These are phyloP conservation scores for Argyresthia albistria DNA, from an alignment of 2,888 invertebrate genomes.

Conservation along the genomic window DNA sequence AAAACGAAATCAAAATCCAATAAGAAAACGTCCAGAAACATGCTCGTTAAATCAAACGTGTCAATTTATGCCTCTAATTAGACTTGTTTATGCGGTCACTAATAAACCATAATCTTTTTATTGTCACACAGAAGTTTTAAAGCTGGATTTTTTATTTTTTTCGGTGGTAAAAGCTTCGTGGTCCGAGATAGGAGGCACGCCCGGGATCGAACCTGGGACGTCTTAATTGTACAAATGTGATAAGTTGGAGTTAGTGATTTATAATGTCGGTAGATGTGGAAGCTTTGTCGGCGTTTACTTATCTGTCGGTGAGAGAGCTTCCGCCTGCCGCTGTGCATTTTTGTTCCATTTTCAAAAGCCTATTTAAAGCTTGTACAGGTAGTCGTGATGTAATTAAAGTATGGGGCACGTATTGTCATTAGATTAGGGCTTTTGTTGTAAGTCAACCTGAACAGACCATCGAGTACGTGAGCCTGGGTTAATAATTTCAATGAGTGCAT, in stretches of 20 bases:
- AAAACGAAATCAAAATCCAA: too few relatives aligned
- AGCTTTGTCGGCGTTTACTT: slow-evolving; percentile 61
- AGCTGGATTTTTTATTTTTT: background rate
- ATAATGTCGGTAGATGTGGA: slow-evolving; percentile 53
- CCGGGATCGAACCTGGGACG: slow-evolving; percentile 22
- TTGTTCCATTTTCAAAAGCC: slow-evolving; percentile 14
- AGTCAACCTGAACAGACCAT: too few relatives aligned
- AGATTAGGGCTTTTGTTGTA: too few relatives aligned
- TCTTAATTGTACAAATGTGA: slow-evolving; percentile 60
- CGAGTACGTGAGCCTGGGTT: too few relatives aligned
- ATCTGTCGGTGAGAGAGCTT: slow-evolving; percentile 46
- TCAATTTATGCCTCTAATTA: slow-evolving; percentile 3
- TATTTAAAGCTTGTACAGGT: background rate
- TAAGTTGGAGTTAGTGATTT: slow-evolving; percentile 57
- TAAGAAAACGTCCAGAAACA: background rate
- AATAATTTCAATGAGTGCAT: too few relatives aligned
- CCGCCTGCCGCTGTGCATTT: slow-evolving; percentile 34
- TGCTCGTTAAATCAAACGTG: background rate
- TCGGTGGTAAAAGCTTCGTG: slow-evolving; percentile 4
- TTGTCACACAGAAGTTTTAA: background rate
- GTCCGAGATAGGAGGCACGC: background rate
- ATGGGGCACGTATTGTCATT: background rate
- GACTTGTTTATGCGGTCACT: slow-evolving; percentile 2
- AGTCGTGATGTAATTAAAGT: background rate
- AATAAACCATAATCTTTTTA: slow-evolving; percentile 4